Percentiles rank a stretch among this genome's conserved stretches.
Conservation (phyloP, 2,888 invertebrate species). For the Enchytraeus crypticus region DNA sequence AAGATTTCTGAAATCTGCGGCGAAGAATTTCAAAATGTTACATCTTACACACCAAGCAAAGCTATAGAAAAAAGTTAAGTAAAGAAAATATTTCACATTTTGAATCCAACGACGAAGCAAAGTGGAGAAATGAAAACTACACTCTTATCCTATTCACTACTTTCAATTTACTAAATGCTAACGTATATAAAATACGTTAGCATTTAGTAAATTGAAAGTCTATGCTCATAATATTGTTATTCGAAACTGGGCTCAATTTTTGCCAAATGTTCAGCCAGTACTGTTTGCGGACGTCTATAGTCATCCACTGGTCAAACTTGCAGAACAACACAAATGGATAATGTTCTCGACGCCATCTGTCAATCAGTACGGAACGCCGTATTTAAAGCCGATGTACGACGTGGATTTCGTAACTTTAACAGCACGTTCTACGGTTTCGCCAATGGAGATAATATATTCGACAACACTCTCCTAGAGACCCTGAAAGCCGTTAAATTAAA, state of each 20-base stretch:
- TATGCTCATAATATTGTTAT: background rate
- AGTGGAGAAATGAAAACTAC: too few species aligned
- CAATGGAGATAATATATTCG: constrained; percentile 15
- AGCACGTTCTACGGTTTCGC: constrained; percentile 14
- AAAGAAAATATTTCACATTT: too few species aligned
- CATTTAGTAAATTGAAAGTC: background rate
- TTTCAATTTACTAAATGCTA: background rate
- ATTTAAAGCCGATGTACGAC: background rate
- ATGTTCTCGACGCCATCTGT: too few species aligned
- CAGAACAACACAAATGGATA: too few species aligned
- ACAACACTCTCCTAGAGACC: background rate
- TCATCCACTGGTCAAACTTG: too few species aligned
- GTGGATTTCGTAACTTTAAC: background rate
- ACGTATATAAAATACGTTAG: too few species aligned
- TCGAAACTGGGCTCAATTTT: background rate
- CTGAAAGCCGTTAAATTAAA: background rate
- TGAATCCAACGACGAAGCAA: too few species aligned
- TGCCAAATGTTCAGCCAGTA: background rate
- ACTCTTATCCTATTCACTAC: background rate
- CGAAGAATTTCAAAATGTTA: too few species aligned
- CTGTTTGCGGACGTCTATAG: background rate
- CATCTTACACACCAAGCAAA: too few species aligned
- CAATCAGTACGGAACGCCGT: background rate
- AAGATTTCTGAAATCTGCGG: too few species aligned
- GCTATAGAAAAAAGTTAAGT: too few species aligned